Evolutionary conservation across 2,113 vertebrate genomes (phyloP).

Genomic region (Pogonocichla stellata): DNA sequence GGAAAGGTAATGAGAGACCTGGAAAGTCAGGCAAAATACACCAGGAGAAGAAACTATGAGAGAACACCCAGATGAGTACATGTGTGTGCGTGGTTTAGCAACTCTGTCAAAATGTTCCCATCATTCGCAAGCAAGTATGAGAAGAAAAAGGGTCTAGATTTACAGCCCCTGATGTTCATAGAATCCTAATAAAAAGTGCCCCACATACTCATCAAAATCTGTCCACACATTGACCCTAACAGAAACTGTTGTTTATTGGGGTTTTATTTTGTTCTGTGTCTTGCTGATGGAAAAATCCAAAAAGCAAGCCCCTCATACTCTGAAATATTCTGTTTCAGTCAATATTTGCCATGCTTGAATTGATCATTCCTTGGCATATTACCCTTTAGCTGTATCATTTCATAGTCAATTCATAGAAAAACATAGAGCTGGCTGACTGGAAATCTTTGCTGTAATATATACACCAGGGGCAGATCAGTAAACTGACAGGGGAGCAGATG

Average conservation of each 20-base stretch:
- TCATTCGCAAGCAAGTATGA: neutral
- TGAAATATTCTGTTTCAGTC: neutral
- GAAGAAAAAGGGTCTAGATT: neutral
- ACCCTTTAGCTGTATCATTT: neutral
- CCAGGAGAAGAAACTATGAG: neutral
- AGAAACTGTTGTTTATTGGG: neutral
- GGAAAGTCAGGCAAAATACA: neutral
- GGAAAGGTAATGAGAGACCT: neutral
- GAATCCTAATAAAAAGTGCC: neutral
- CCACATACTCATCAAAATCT: neutral
- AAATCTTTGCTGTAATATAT: neutral
- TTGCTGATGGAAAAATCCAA: neutral
- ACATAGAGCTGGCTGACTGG: neutral
- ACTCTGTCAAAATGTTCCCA: neutral
- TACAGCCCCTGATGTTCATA: neutral
- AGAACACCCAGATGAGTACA: rapidly evolving
- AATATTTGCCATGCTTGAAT: neutral
- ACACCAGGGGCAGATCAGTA: neutral
- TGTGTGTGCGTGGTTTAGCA: neutral
- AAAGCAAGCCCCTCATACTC: neutral
- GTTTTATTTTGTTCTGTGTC: neutral
- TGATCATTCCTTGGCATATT: neutral
- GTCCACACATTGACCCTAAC: neutral
- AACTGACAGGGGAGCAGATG: neutral
- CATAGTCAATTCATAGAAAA: neutral